Percentiles rank a stretch among this genome's conserved stretches.
These are phyloP conservation scores for Gobio gobio DNA, from an alignment of 2,113 vertebrate genomes.

Conservation along the genomic window DNA sequence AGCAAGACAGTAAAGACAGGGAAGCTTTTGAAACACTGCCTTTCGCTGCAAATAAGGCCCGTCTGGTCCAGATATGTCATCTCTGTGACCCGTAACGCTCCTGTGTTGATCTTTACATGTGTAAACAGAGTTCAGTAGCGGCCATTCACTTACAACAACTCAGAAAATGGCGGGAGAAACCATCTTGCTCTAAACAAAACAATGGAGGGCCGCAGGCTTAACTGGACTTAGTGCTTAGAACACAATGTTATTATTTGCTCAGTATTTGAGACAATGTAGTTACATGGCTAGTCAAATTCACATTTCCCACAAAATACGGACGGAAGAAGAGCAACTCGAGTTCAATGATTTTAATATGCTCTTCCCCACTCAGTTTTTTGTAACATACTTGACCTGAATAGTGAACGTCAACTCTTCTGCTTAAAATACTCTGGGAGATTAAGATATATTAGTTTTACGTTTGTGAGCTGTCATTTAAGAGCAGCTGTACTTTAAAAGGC, in stretches of 20 bases:
- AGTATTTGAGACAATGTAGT: not conserved
- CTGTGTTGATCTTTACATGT: not conserved
- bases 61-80: slow-evolving; percentile 28
- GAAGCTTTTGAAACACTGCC: not conserved
- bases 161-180: slow-evolving; percentile 25
- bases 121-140: slow-evolving; percentile 10
- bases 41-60: slow-evolving; percentile 19
- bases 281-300: not conserved
- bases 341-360: not conserved
- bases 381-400: not conserved
- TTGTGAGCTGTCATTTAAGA: slow-evolving; percentile 3
- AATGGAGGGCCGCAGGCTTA: slow-evolving; percentile 38
- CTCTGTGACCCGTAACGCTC: slow-evolving; percentile 23
- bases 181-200: slow-evolving; percentile 36
- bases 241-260: slow-evolving; percentile 19
- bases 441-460: not conserved
- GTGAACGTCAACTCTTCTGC: not conserved
- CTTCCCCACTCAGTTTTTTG: not conserved
- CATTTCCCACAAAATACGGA: slow-evolving; percentile 24
- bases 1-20: slow-evolving; percentile 2
- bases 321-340: not conserved
- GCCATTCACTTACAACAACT: slow-evolving; percentile 40
- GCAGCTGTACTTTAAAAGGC: not conserved
- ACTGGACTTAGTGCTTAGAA: slow-evolving; percentile 24
- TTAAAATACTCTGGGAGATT: not conserved